Evolutionary conservation across 2,113 vertebrate genomes (phyloP).

Genomic region (Microcebus ravelobensis): DNA sequence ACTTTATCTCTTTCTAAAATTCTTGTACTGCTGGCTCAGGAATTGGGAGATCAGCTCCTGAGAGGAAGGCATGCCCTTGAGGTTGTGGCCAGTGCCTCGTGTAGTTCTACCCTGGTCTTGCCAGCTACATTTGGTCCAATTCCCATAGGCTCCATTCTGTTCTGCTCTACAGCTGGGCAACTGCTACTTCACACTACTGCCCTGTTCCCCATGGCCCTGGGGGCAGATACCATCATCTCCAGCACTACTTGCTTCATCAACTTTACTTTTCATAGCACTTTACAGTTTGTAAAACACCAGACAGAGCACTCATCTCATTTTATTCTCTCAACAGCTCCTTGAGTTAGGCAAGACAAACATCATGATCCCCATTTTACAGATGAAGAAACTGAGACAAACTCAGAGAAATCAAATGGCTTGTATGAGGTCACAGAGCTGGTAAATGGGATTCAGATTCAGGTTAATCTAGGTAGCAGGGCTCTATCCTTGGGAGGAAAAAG

Average conservation of each 20-base stretch:
- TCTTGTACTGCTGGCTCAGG: not conserved
- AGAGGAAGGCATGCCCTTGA: not conserved
- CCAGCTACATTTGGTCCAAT: not conserved
- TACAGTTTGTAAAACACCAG: not conserved
- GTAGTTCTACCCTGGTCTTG: not conserved
- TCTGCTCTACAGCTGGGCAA: not conserved
- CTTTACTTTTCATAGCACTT: not conserved
- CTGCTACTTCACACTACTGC: not conserved
- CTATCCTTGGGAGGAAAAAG: not conserved
- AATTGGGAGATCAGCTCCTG: not conserved
- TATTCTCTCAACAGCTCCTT: not conserved
- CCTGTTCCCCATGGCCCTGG: not conserved
- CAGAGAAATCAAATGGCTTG: not conserved
- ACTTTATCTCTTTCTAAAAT: constrained; percentile 4
- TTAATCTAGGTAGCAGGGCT: not conserved
- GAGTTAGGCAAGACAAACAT: not conserved
- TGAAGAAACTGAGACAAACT: constrained; percentile 26
- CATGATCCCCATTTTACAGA: not conserved
- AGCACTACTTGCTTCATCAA: not conserved
- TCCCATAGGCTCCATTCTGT: not conserved
- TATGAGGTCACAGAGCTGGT: not conserved
- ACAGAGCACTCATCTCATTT: not conserved
- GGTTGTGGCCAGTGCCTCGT: not conserved
- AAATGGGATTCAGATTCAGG: not conserved
- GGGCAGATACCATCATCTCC: not conserved